Conservation (phyloP, 1,140 invertebrate species). For the Papilio xuthus region DNA sequence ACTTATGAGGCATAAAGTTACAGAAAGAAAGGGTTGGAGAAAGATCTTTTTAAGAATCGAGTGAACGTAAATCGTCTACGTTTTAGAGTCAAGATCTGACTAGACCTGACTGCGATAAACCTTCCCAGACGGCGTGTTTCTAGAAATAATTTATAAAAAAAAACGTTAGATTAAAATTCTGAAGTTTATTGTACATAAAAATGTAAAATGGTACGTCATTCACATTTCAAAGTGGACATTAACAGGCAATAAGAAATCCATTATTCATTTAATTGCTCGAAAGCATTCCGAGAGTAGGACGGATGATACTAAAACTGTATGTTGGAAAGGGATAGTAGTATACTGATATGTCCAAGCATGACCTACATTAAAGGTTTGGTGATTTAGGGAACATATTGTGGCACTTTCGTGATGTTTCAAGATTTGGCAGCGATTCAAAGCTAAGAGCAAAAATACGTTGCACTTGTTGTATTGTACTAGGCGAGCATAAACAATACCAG, state of each 20-base stretch:
- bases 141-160: conserved; percentile 6
- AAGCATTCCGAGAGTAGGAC: conserved; percentile 24
- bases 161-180: conserved; percentile 36
- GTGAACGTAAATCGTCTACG: neutral
- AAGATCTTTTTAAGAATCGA: neutral
- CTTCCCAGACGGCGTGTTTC: conserved; percentile 24
- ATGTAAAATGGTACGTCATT: conserved; percentile 32
- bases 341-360: conserved; percentile 27
- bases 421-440: conserved; percentile 57
- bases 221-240: conserved; percentile 35
- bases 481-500: conserved; percentile 19
- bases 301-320: neutral
- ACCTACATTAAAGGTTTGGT: conserved; percentile 37
- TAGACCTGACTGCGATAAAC: neutral
- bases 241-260: conserved; percentile 37
- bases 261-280: conserved; percentile 31
- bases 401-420: conserved; percentile 50
- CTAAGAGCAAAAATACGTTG: conserved; percentile 50
- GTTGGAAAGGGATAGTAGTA: conserved; percentile 11
- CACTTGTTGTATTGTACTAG: conserved; percentile 9
- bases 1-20: too few species aligned
- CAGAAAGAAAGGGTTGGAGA: neutral
- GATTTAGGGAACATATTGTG: conserved; percentile 37
- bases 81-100: neutral
- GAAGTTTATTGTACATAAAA: conserved; percentile 37